Evolutionary conservation across 37 sponge, comb jelly and placozoan genomes (phyloP).

Genomic region (Bolinopsis microptera): DNA sequence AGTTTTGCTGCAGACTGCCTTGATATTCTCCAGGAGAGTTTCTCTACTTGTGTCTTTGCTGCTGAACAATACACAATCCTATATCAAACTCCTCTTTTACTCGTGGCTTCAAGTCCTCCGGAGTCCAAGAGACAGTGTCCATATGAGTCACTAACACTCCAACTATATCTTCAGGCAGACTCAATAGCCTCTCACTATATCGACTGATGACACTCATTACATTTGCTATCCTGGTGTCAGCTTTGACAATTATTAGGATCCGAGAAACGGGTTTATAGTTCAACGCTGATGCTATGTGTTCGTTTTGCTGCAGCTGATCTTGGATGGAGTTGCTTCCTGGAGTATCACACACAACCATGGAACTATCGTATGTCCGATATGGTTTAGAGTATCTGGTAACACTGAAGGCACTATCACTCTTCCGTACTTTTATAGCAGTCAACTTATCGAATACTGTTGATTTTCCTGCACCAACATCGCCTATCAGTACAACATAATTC

Average conservation of each 20-base stretch:
- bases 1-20: background rate
- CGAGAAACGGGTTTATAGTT: background rate
- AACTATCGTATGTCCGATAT: background rate
- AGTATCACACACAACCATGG: background rate
- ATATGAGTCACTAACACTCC: constrained; percentile 6
- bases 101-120: background rate
- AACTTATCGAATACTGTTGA: background rate
- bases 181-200: background rate
- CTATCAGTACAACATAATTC: background rate
- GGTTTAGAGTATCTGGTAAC: background rate
- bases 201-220: background rate
- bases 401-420: background rate
- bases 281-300: background rate
- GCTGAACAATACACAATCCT: background rate
- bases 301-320: background rate
- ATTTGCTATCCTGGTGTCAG: background rate
- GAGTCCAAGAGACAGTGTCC: background rate
- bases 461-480: background rate
- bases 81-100: background rate
- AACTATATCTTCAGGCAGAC: background rate
- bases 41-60: background rate
- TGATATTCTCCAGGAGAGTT: background rate
- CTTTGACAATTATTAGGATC: background rate
- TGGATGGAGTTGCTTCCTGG: background rate
- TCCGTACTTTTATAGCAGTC: background rate